Conservation (phyloP, 2,888 invertebrate genomes). For the Cantharis flavilabris region DNA sequence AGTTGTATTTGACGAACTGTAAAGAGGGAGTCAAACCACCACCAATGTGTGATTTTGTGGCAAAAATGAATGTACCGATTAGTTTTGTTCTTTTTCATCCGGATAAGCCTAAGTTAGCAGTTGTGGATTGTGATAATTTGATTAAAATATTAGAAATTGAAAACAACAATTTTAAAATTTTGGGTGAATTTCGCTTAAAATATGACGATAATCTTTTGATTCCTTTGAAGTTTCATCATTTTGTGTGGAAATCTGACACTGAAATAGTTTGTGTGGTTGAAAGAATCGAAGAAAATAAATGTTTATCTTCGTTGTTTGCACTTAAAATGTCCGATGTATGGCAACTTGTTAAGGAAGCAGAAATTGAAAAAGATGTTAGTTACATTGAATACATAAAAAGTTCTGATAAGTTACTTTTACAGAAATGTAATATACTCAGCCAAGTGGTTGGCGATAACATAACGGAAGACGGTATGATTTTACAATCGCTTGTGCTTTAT, state of each 20-base stretch:
- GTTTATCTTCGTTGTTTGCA: neutral
- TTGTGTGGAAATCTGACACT: constrained; percentile 18
- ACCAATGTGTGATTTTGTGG: constrained; percentile 72
- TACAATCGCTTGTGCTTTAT: neutral
- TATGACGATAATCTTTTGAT: neutral
- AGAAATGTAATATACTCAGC: neutral
- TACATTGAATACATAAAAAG: neutral
- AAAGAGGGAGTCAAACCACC: constrained; percentile 78
- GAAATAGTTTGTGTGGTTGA: constrained; percentile 11
- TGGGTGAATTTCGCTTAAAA: neutral
- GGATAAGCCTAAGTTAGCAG: constrained; percentile 18
- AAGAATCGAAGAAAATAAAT: neutral
- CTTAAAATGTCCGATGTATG: neutral
- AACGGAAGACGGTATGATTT: neutral
- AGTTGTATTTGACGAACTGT: constrained; percentile 74
- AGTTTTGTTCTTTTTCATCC: constrained; percentile 66
- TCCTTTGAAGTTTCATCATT: constrained; percentile 34
- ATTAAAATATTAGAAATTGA: neutral
- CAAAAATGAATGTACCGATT: constrained; percentile 61
- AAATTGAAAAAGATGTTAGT: neutral
- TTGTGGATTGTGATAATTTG: constrained; percentile 32
- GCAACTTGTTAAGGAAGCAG: neutral
- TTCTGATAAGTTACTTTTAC: neutral
- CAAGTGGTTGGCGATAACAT: neutral
- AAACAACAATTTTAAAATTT: neutral